Evolutionary conservation across 2,113 vertebrate species (phyloP), one percentile per base, ranked within the genome.

Genomic region (Seriola quinqueradiata): DNA sequence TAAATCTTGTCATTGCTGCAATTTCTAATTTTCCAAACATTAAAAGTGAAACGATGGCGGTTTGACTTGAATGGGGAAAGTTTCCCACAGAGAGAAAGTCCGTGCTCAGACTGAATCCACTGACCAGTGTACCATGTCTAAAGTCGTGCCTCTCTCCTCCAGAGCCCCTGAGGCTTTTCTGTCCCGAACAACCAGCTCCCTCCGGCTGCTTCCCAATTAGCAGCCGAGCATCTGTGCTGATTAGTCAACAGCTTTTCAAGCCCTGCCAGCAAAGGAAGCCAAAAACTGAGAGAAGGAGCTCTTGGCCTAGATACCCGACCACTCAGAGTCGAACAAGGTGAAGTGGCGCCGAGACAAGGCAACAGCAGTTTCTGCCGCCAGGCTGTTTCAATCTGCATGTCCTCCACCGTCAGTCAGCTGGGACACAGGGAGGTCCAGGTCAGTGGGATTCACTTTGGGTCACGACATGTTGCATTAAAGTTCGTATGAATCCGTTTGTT

Each of bases 191-290:
- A 68, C 74, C 52, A 2, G 34, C 46, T 65, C 71, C 60, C 71
- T 75, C 38, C 25, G 66, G 66, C 44, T 73, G 63, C 55, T 75
- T 81, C 82, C 89, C 85, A 90, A 88, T 93, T 88, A 91, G 86
- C 54, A 83, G 75, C 74, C 36, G 67, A 79, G 71, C 86, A 90
- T 92, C 80, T 93, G 90, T 89, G 70, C 76, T 88, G 87, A 93
- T 92, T 92, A 92, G 79, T 77, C 64, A 34, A 87, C 84, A 87
- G 86, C 83, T 83, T 81, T 86, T 87, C 81, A 90, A 83, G 44
- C 66, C 44, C 76, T 85, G 84, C 77, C 88, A 90, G 87, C 68
- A 87, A 75, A 82, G 72, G 48, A 83, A 69, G 57, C 52, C 79
- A 75, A 59, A 64, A 63, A 64, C 84, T 5, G 44, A 77, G 59